Percentiles rank a stretch among this genome's conserved stretches.
Evolutionary conservation across 2,113 vertebrate species (phyloP).

Genomic region (Promerops cafer): DNA sequence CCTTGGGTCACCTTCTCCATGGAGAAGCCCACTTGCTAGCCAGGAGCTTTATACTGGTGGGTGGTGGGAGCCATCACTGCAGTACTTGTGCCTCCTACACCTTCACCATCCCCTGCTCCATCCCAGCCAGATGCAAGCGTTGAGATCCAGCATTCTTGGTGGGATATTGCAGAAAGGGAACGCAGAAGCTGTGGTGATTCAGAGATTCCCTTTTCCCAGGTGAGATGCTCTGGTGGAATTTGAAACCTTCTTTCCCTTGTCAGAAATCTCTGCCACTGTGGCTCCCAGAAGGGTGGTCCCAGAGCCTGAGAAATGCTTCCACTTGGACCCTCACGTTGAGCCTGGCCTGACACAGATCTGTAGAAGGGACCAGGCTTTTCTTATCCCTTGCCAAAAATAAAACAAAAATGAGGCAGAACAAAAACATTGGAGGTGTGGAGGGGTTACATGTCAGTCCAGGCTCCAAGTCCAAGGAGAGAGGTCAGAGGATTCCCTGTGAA

Average conservation of each 20-base stretch:
- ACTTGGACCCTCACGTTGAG: background rate
- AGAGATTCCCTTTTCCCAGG: background rate
- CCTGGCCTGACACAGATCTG: background rate
- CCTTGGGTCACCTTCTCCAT: background rate
- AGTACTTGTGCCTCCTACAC: background rate
- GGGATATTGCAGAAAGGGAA: background rate
- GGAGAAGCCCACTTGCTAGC: background rate
- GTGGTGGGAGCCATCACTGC: background rate
- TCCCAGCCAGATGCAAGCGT: accelerated
- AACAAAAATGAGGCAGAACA: background rate
- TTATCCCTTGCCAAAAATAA: background rate
- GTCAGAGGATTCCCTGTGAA: background rate
- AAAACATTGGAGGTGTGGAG: background rate
- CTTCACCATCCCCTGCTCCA: background rate
- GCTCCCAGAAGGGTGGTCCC: background rate
- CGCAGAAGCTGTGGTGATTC: background rate
- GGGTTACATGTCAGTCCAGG: background rate
- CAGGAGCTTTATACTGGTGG: background rate
- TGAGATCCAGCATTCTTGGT: background rate
- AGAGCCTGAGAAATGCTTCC: background rate
- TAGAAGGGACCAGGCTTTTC: background rate
- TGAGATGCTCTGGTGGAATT: background rate
- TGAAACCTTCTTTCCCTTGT: background rate
- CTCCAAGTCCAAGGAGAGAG: background rate
- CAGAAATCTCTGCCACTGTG: background rate